Evolutionary conservation across 1,140 invertebrate species (phyloP).

Genomic region (Cyclargus thomasi): DNA sequence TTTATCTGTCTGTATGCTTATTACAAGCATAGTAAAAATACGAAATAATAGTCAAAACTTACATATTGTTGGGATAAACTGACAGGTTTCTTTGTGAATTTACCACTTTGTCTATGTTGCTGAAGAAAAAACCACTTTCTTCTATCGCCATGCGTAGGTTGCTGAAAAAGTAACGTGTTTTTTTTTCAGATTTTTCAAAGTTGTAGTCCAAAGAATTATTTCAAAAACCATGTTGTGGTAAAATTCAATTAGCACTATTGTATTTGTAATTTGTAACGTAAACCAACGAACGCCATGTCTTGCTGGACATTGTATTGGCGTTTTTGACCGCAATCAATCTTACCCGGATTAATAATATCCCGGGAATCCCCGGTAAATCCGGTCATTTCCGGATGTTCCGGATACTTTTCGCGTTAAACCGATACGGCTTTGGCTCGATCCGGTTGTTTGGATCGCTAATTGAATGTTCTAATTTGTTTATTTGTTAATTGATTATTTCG

Average conservation of each 20-base stretch:
- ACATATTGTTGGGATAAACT: too few species aligned
- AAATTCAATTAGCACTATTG: not conserved
- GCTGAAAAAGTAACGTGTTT: too few species aligned
- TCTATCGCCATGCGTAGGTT: too few species aligned
- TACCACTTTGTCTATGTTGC: too few species aligned
- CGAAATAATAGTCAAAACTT: too few species aligned
- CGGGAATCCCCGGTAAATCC: slow-evolving; percentile 24
- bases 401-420: slow-evolving; percentile 19
- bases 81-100: too few species aligned
- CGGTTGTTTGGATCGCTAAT: slow-evolving; percentile 16
- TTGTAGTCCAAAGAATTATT: too few species aligned
- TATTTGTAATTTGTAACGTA: not conserved
- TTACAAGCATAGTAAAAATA: too few species aligned
- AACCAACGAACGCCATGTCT: not conserved
- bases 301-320: slow-evolving; percentile 4
- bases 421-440: slow-evolving; percentile 6
- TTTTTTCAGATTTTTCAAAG: too few species aligned
- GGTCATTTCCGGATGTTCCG: slow-evolving; percentile 17
- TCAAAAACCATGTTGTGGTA: not conserved
- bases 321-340: slow-evolving; percentile 31
- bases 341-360: slow-evolving; percentile 19
- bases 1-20: too few species aligned
- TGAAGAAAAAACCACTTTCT: too few species aligned
- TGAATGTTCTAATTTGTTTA: slow-evolving; percentile 18
- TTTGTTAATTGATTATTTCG: slow-evolving; percentile 7